A percentile compares a stretch with the other conserved stretches of the same genome.
Conservation (phyloP, 1,140 invertebrate genomes). For the Drosophila kanapiae region DNA sequence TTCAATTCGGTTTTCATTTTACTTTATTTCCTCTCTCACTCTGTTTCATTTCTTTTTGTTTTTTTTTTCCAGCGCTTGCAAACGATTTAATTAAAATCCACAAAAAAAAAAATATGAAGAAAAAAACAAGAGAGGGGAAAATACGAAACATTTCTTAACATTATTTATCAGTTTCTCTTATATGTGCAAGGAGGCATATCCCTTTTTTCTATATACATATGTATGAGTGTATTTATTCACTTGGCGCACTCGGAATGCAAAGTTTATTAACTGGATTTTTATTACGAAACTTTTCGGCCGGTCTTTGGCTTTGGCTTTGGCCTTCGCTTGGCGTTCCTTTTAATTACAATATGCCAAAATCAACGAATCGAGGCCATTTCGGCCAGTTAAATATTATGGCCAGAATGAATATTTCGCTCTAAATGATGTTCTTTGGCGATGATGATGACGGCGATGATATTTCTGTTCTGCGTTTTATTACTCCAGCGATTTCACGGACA, state of each 20-base stretch:
- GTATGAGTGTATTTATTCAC: slow-evolving; percentile 17
- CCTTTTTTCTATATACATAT: slow-evolving; percentile 15
- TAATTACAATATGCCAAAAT: slow-evolving; percentile 57
- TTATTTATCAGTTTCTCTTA: slow-evolving; percentile 43
- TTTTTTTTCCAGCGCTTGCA: slow-evolving; percentile 16
- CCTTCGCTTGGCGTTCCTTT: slow-evolving; percentile 45
- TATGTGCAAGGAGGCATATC: slow-evolving; percentile 19
- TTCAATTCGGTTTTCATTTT: slow-evolving; percentile 77
- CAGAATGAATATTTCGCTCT: not conserved
- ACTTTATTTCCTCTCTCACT: slow-evolving; percentile 50
- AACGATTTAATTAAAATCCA: slow-evolving; percentile 59
- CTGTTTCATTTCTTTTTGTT: not conserved
- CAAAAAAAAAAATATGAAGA: not conserved
- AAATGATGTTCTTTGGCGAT: not conserved
- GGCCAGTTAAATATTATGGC: slow-evolving; percentile 28
- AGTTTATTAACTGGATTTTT: slow-evolving; percentile 71
- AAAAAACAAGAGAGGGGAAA: slow-evolving; percentile 1
- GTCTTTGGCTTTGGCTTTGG: slow-evolving; percentile 3
- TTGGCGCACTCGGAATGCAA: slow-evolving; percentile 24
- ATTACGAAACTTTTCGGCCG: slow-evolving; percentile 57
- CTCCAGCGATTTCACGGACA: not conserved
- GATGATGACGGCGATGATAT: not conserved
- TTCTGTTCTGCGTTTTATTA: not conserved
- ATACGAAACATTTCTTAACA: slow-evolving; percentile 42
- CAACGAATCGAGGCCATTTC: slow-evolving; percentile 12